Evolutionary conservation across 2,797 vertebrate species (phyloP), one percentile per base, ranked within the genome.

Genomic region (Spinibarbus caldwelli): DNA sequence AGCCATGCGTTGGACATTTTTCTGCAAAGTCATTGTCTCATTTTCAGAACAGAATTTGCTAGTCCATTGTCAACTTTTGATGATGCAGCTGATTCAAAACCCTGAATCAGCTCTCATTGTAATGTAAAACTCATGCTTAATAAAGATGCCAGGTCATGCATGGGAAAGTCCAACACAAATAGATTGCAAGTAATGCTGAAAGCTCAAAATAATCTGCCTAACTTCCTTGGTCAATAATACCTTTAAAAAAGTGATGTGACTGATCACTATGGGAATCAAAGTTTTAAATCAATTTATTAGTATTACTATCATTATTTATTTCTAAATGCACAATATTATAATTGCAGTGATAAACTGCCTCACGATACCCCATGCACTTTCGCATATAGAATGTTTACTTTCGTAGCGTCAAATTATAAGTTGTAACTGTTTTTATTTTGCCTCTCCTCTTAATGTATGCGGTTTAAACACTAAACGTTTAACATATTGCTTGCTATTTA

Each of bases 1-100:
- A 77, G 8, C n/a, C 8, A 41, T 43, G 17, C 19, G 4, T 29
- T 57, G 23, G 9, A n/a, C 54, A 47, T 29, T 36, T 84, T 88
- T 76, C 26, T 88, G 86, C 84, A 79, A 83, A 89, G 43, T 86
- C 86, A 86, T 66, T 67, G 15, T 84, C 47, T 57, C 36, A 62
- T 62, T 70, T 47, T 80, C 29, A 31, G 57, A 62, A 45, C 23
- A 77, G 4, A 76, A 59, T 70, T 34, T 36, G 43, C 49, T 67
- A 8, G 31, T 41, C 15, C 15, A 43, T 23, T 45, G 62, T 82
- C 29, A 66, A 21, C n/a, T 47, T 82, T 36, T 38, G 62, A 86
- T 87, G 87, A 90, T 82, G 80, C 81, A 84, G 86, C 84, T n/a
- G n/a, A n/a, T n/a, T n/a, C n/a, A n/a, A n/a, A n/a, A 78, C 68